Conservation (phyloP, 2,797 vertebrate species). For the Chelidonichthys spinosus region DNA sequence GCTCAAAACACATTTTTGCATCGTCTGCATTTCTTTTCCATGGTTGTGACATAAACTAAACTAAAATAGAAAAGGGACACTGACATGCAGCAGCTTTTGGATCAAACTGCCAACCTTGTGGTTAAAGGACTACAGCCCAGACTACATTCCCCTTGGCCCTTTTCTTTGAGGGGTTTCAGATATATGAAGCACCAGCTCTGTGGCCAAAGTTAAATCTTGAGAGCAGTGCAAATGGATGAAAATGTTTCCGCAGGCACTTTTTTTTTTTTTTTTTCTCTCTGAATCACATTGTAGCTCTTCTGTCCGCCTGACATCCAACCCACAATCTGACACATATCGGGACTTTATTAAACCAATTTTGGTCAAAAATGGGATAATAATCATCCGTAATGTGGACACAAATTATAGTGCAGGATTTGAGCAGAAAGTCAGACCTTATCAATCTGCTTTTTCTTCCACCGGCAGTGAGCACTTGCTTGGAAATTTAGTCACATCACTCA, state of each 20-base stretch:
- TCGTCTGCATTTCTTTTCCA: not conserved
- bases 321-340: not conserved
- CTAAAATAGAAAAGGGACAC: no score
- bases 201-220: not conserved
- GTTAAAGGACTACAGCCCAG: no score
- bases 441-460: not conserved
- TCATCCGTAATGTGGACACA: no score
- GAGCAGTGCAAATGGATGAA: not conserved
- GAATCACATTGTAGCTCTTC: not conserved
- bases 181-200: not conserved
- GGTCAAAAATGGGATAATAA: not conserved
- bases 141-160: not conserved
- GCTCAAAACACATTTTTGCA: not conserved
- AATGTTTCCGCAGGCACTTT: no score
- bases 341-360: not conserved
- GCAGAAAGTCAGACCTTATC: slow-evolving; percentile 3
- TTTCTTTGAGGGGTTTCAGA: not conserved
- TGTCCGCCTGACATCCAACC: not conserved
- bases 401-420: not conserved
- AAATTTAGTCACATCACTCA: slow-evolving; percentile 21
- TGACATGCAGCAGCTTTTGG: no score
- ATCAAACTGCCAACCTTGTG: no score
- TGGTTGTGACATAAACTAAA: no score
- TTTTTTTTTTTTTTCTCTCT: no score
- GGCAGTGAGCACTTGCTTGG: not conserved